Conservation (phyloP, 2,797 vertebrate species). For the Meriones psammophilus region DNA sequence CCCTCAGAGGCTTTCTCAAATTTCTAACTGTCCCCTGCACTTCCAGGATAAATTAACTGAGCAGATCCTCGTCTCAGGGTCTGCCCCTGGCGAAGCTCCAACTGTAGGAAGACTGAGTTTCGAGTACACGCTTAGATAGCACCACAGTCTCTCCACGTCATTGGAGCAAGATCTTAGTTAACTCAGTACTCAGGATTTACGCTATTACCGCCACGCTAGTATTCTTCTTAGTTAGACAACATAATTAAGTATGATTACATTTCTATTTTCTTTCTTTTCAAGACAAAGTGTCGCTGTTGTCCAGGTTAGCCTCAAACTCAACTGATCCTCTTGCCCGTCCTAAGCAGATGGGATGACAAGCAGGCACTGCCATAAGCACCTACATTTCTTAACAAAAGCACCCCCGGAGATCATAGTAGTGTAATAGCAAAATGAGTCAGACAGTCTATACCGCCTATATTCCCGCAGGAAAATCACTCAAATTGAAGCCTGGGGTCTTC, state of each 20-base stretch:
- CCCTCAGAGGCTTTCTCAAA: neutral
- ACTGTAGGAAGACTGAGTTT: neutral
- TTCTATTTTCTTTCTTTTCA: neutral
- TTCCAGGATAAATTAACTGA: neutral
- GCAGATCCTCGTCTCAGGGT: neutral
- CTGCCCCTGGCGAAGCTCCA: constrained; percentile 47
- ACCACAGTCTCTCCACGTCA: neutral
- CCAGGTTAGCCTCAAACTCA: neutral
- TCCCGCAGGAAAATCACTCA: constrained; percentile 24
- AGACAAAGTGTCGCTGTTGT: neutral
- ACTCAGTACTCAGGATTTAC: constrained; percentile 57
- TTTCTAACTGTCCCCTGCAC: neutral
- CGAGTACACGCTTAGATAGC: neutral
- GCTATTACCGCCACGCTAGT: constrained; percentile 54
- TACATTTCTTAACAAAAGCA: constrained; percentile 35
- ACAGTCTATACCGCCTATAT: neutral
- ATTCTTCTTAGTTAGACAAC: constrained; percentile 59
- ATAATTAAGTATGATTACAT: constrained; percentile 53
- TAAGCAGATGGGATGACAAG: neutral
- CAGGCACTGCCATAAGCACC: neutral
- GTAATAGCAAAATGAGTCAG: constrained; percentile 26
- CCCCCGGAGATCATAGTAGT: neutral
- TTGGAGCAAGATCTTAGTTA: constrained; percentile 42
- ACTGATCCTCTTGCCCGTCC: neutral
- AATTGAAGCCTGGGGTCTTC: constrained; percentile 1